phyloP scores from a whole-genome alignment of 2,888 invertebrate genomes.

The Calameuta filiformis region DNA sequence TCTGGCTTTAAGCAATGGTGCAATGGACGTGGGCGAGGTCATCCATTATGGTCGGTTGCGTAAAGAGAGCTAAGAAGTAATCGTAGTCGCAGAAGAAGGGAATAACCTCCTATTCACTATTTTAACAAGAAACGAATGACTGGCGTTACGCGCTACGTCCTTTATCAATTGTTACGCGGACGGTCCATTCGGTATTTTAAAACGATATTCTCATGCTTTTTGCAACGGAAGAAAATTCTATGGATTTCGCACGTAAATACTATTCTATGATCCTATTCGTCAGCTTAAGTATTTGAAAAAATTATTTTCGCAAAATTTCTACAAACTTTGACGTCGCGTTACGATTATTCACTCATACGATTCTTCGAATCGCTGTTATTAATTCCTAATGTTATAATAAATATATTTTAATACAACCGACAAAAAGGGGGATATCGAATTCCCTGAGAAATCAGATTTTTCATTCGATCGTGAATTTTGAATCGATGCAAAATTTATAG shows the following conservation, averaged over 20 bases:
- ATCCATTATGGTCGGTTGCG: neutral
- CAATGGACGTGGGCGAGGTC: constrained; percentile 8
- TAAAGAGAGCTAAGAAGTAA: neutral
- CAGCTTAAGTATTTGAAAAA: neutral
- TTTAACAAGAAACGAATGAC: neutral
- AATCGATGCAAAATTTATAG: neutral
- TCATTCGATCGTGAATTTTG: no score
- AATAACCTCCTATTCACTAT: neutral
- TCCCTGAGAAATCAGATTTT: no score
- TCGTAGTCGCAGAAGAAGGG: neutral
- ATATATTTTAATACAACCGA: neutral
- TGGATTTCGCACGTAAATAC: neutral
- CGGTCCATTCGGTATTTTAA: neutral
- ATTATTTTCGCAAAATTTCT: neutral
- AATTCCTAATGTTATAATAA: neutral
- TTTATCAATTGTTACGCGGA: neutral
- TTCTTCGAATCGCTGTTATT: neutral
- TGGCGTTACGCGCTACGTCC: neutral
- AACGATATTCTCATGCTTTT: neutral
- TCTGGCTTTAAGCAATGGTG: neutral
- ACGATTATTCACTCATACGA: neutral
- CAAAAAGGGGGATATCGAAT: no score
- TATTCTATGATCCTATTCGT: neutral
- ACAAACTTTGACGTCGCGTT: neutral
- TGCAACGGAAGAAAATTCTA: neutral